These are phyloP conservation scores for Catonia carolina DNA, from an alignment of 2,888 invertebrate genomes.

Conservation along the genomic window DNA sequence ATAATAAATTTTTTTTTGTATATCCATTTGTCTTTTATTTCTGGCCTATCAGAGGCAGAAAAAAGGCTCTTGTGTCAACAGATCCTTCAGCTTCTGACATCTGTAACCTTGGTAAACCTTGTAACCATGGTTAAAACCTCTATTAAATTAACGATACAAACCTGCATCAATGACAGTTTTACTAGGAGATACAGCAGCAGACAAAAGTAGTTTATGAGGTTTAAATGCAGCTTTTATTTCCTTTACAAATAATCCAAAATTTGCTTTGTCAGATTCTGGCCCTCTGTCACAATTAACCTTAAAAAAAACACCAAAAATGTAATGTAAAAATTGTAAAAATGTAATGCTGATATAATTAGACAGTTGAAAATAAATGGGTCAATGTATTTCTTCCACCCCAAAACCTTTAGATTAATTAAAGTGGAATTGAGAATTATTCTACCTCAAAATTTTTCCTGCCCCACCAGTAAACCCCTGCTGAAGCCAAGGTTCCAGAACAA, in stretches of 20 bases:
- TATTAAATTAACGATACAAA: slow-evolving; percentile 18
- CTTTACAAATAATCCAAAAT: slow-evolving; percentile 64
- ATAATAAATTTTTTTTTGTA: no score
- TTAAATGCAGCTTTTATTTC: slow-evolving; percentile 63
- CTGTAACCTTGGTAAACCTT: no score
- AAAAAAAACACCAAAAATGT: slow-evolving; percentile 30
- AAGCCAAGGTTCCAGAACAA: no score
- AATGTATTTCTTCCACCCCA: neutral
- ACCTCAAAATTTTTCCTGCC: no score
- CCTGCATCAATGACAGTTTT: slow-evolving; percentile 79
- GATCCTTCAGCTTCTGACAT: no score
- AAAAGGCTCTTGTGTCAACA: no score
- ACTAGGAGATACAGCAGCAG: slow-evolving; percentile 81
- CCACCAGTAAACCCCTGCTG: no score
- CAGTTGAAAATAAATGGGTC: neutral
- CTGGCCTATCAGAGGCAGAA: no score
- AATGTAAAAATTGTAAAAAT: no score
- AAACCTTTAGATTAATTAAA: no score
- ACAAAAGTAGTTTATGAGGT: slow-evolving; percentile 62
- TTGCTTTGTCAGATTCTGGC: slow-evolving; percentile 73
- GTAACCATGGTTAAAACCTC: neutral
- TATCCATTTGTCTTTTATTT: no score
- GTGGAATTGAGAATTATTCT: no score
- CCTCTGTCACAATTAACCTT: slow-evolving; percentile 81
- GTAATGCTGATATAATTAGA: slow-evolving; percentile 5